A percentile compares a stretch with the other conserved stretches of the same genome.
phyloP scores from a whole-genome alignment of 2,797 vertebrate species.

The Octomys mimax region DNA sequence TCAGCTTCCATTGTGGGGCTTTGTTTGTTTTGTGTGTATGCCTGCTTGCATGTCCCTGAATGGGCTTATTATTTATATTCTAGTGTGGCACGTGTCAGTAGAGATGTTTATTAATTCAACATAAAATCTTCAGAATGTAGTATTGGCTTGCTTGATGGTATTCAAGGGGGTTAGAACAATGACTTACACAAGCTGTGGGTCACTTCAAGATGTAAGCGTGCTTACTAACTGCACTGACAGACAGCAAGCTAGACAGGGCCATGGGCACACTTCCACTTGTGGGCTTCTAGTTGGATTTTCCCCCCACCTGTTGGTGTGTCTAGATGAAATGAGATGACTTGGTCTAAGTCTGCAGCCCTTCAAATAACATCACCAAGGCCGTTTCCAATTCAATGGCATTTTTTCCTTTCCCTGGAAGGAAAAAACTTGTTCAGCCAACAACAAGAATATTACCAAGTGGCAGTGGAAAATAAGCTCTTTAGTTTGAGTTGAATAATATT shows the following conservation, averaged over 20 bases:
- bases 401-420: neutral
- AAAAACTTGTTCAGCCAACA: neutral
- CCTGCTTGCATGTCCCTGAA: neutral
- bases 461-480: conserved; percentile 8
- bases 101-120: neutral
- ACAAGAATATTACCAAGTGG: neutral
- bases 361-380: neutral
- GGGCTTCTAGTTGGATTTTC: neutral
- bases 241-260: neutral
- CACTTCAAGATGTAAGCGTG: neutral
- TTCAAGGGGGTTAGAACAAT: neutral
- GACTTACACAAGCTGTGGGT: neutral
- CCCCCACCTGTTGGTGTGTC: neutral
- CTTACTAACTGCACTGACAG: neutral
- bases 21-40: neutral
- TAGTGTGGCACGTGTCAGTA: neutral
- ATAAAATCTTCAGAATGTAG: neutral
- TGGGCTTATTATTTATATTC: neutral
- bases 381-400: neutral
- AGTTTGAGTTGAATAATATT: conserved; percentile 7
- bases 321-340: neutral
- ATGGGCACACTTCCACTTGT: neutral
- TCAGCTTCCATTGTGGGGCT: neutral
- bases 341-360: neutral
- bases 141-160: neutral